These are phyloP conservation scores for Philotrypesis tridentata DNA, from an alignment of 1,140 invertebrate species.

Conservation along the genomic window DNA sequence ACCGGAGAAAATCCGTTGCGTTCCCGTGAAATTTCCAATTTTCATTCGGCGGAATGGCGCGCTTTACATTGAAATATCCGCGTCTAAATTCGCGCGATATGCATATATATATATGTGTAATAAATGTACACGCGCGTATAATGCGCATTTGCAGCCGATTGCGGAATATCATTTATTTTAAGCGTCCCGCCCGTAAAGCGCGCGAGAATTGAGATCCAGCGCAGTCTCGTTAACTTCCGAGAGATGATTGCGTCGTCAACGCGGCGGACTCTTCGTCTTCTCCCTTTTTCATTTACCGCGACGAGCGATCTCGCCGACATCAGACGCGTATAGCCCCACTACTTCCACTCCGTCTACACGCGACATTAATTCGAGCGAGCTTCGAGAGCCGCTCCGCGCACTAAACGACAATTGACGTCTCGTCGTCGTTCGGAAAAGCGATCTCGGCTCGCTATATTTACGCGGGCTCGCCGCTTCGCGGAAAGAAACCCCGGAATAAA, in stretches of 20 bases:
- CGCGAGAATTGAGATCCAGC: not conserved
- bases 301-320: too few relatives aligned
- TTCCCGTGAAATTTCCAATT: not conserved
- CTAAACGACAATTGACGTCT: not conserved
- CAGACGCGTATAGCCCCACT: not conserved
- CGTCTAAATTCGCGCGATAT: not conserved
- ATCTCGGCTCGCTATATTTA: constrained; percentile 22
- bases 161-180: not conserved
- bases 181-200: not conserved
- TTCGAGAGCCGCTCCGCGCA: not conserved
- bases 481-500: too few relatives aligned
- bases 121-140: too few relatives aligned
- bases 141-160: not conserved
- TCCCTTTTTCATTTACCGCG: not conserved
- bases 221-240: not conserved
- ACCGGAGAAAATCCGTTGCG: not conserved
- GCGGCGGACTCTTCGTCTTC: not conserved
- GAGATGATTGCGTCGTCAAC: not conserved
- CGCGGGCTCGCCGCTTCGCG: too few relatives aligned
- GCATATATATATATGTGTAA: too few relatives aligned
- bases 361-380: not conserved
- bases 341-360: not conserved
- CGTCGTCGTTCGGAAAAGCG: not conserved
- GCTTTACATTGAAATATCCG: too few relatives aligned
- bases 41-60: too few relatives aligned